Evolutionary conservation across 2,888 invertebrate genomes (phyloP).

Genomic region (Pemphredon lugubris): DNA sequence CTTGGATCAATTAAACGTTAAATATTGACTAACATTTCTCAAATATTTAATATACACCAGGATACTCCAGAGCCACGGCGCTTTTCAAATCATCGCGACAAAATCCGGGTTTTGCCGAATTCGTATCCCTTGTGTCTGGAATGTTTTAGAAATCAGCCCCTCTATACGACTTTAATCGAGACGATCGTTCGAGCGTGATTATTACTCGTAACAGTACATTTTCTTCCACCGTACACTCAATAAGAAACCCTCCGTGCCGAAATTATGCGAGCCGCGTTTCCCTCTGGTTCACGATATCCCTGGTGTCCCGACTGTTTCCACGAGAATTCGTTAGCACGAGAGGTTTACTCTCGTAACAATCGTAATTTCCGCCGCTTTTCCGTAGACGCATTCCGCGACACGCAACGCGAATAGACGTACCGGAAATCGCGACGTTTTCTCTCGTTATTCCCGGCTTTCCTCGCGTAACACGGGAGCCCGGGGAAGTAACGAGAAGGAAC

Average conservation of each 20-base stretch:
- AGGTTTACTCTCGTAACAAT: conserved; percentile 2
- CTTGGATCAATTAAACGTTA: too few species aligned
- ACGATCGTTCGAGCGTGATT: background rate
- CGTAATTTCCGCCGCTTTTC: conserved; percentile 11
- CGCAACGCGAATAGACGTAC: background rate
- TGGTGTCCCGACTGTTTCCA: background rate
- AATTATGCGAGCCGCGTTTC: background rate
- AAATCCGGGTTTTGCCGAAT: too few species aligned
- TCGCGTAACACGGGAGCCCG: background rate
- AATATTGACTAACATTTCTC: too few species aligned
- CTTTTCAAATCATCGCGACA: too few species aligned
- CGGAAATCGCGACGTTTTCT: background rate
- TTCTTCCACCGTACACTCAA: conserved; percentile 1
- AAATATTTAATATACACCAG: too few species aligned
- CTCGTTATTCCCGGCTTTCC: background rate
- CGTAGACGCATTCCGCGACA: background rate
- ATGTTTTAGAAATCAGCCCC: background rate
- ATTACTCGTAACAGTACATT: conserved; percentile 7
- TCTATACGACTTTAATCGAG: background rate
- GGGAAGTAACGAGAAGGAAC: background rate
- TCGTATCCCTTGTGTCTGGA: too few species aligned
- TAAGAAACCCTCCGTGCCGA: conserved; percentile 1
- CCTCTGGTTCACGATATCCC: background rate
- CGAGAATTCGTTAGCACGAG: conserved; percentile 2
- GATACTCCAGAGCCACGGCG: too few species aligned